These are phyloP conservation scores for Phaonia tiefii DNA, from an alignment of 2,888 invertebrate genomes.

Conservation along the genomic window DNA sequence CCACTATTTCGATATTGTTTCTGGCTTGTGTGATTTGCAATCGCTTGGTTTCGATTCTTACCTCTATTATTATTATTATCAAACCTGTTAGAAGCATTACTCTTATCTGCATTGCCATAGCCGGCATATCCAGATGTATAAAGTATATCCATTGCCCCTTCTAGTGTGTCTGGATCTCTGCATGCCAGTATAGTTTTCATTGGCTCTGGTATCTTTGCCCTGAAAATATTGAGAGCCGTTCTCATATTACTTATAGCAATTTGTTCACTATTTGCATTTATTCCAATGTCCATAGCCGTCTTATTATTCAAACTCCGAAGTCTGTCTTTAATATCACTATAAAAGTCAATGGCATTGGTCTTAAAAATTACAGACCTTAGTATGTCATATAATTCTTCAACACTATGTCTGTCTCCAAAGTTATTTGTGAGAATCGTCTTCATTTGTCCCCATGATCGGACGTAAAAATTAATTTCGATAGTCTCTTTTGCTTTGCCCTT, in stretches of 20 bases:
- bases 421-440: conserved; percentile 7
- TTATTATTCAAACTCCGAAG: too few relatives aligned
- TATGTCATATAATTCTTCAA: not conserved
- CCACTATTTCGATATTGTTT: not conserved
- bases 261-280: not conserved
- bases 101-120: not conserved
- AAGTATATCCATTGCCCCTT: conserved; percentile 61
- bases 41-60: not conserved
- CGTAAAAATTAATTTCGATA: not conserved
- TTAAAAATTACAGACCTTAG: too few relatives aligned
- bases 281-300: not conserved
- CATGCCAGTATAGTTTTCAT: conserved; percentile 33
- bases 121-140: not conserved
- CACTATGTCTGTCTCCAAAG: too few relatives aligned
- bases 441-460: not conserved
- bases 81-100: not conserved
- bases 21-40: not conserved
- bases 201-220: conserved; percentile 64
- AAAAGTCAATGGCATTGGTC: not conserved
- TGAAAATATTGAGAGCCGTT: conserved; percentile 63
- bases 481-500: not conserved
- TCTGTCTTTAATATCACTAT: too few relatives aligned
- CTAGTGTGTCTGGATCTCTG: conserved; percentile 58
- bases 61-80: not conserved
- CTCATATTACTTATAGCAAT: conserved; percentile 48